Conservation (phyloP, 2,113 vertebrate genomes). For the Ranitomeya variabilis region DNA sequence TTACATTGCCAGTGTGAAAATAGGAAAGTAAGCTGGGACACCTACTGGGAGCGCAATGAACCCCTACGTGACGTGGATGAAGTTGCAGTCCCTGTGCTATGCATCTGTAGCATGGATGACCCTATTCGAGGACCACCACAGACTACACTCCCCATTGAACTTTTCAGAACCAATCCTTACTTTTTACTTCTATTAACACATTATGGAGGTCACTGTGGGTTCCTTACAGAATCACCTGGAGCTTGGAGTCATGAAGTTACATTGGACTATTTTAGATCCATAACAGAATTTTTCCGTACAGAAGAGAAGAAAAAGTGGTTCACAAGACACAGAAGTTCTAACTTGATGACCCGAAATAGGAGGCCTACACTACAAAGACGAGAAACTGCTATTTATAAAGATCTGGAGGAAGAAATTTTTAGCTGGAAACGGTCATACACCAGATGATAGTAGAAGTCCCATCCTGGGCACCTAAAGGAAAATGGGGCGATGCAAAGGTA, state of each 20-base stretch:
- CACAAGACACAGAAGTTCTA: constrained; percentile 61
- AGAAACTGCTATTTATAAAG: constrained; percentile 51
- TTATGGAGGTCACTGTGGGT: constrained; percentile 83
- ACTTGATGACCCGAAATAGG: constrained; percentile 62
- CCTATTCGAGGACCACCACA: constrained; percentile 74
- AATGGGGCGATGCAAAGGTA: too few species aligned
- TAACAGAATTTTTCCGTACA: constrained; percentile 77
- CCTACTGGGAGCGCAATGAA: constrained; percentile 88
- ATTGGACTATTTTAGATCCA: constrained; percentile 80
- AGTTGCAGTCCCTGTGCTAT: constrained; percentile 82
- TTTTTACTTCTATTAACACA: constrained; percentile 81
- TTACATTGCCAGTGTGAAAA: constrained; percentile 77
- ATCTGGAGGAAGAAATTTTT: constrained; percentile 68
- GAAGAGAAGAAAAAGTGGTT: constrained; percentile 73
- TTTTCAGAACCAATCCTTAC: constrained; percentile 84
- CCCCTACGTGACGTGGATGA: constrained; percentile 89
- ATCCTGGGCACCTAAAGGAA: too few species aligned
- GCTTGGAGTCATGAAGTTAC: constrained; percentile 80
- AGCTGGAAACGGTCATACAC: constrained; percentile 79
- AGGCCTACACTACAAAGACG: constrained; percentile 64
- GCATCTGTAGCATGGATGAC: constrained; percentile 81
- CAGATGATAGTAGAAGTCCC: constrained; percentile 58
- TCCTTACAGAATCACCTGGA: constrained; percentile 63
- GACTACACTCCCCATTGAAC: constrained; percentile 72
- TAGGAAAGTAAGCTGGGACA: constrained; percentile 74